Percentiles rank a stretch among this genome's conserved stretches.
Evolutionary conservation across 2,888 invertebrate genomes (phyloP).

Genomic region (Gisinianus flammeolus): DNA sequence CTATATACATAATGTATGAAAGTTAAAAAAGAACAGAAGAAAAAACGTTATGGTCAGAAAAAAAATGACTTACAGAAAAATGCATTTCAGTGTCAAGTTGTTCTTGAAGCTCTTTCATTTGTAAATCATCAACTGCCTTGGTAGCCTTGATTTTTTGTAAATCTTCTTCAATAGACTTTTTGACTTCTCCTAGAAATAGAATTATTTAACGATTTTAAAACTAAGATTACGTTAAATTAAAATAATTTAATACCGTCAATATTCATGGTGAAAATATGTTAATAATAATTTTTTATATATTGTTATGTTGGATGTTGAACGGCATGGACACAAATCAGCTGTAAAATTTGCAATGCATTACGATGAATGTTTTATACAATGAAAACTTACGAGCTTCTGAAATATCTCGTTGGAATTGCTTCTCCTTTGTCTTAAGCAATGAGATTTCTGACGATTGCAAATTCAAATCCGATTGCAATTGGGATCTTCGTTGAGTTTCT

Average conservation of each 20-base stretch:
- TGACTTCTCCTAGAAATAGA: conserved; percentile 68
- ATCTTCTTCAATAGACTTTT: conserved; percentile 76
- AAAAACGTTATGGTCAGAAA: too few species aligned
- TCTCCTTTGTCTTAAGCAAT: conserved; percentile 74
- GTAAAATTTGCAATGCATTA: too few species aligned
- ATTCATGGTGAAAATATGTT: too few species aligned
- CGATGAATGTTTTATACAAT: background rate
- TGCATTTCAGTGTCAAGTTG: conserved; percentile 95
- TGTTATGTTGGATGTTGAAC: too few species aligned
- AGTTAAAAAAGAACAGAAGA: too few species aligned
- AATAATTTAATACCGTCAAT: too few species aligned
- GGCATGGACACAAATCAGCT: too few species aligned
- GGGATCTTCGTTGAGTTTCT: conserved; percentile 83
- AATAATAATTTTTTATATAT: too few species aligned
- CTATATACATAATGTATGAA: too few species aligned
- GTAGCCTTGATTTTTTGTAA: conserved; percentile 74
- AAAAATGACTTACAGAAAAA: conserved; percentile 72
- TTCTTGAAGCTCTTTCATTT: conserved; percentile 90
- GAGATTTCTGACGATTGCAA: conserved; percentile 74
- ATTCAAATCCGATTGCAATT: conserved; percentile 81
- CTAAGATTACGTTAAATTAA: too few species aligned
- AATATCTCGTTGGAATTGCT: conserved; percentile 74
- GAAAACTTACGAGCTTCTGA: conserved; percentile 61
- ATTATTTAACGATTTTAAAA: too few species aligned
- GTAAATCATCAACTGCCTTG: conserved; percentile 71